These are phyloP conservation scores for Sminthopsis crassicaudata DNA, from an alignment of 2,113 vertebrate genomes.

Conservation along the genomic window DNA sequence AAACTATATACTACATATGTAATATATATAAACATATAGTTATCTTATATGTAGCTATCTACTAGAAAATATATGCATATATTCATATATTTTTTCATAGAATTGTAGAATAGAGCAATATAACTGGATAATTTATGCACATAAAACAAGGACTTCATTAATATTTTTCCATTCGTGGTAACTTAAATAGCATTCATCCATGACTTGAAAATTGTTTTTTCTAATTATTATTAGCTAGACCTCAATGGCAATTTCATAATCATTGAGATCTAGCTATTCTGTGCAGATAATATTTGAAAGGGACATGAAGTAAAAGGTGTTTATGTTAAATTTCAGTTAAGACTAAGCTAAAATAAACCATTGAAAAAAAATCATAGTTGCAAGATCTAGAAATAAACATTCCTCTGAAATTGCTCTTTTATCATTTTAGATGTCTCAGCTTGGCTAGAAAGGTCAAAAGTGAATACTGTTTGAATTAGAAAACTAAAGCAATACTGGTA, in stretches of 20 bases:
- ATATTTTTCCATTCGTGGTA: background rate
- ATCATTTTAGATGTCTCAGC: conserved; percentile 54
- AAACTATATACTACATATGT: background rate
- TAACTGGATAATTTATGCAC: background rate
- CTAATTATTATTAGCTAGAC: background rate
- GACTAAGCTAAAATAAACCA: conserved; percentile 42
- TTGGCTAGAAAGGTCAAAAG: conserved; percentile 1
- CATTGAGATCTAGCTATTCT: background rate
- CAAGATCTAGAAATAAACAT: conserved; percentile 62
- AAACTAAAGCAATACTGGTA: background rate
- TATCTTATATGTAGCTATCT: background rate
- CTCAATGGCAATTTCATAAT: background rate
- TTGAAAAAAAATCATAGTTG: conserved; percentile 33
- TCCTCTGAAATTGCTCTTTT: conserved; percentile 19
- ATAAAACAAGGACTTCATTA: background rate
- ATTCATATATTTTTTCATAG: background rate
- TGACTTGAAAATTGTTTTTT: background rate
- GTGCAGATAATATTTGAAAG: conserved; percentile 4
- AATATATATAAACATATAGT: background rate
- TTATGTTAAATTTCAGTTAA: conserved; percentile 62
- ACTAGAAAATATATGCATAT: background rate
- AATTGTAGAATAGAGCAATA: background rate
- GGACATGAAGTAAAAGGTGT: conserved; percentile 23
- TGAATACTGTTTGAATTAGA: conserved; percentile 43
- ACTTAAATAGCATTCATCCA: background rate